These are phyloP conservation scores for Melanogrammus aeglefinus DNA, from an alignment of 2,797 vertebrate genomes.

Conservation along the genomic window DNA sequence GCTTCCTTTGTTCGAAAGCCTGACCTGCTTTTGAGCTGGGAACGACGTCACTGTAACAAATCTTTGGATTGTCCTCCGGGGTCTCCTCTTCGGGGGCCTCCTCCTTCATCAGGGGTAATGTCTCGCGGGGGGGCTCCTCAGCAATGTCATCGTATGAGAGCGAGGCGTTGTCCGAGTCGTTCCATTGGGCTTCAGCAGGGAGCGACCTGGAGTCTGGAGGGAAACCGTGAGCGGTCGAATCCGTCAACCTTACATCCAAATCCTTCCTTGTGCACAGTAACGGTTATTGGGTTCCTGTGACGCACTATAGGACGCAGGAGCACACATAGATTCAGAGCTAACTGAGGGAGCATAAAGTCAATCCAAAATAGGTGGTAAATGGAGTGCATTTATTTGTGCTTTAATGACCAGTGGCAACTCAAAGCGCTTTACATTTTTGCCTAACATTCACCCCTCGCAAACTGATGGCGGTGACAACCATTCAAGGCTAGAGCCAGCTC, in stretches of 20 bases:
- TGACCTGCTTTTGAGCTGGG: neutral
- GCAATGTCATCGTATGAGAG: slow-evolving; percentile 62
- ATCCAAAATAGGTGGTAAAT: neutral
- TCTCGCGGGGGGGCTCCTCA: neutral
- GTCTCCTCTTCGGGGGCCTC: neutral
- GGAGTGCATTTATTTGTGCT: no score
- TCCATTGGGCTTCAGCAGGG: neutral
- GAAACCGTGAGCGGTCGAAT: slow-evolving; percentile 6
- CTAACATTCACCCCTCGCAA: no score
- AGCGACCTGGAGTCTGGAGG: slow-evolving; percentile 25
- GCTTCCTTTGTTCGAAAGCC: neutral
- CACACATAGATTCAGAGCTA: no score
- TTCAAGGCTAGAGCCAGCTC: no score
- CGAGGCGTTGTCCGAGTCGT: slow-evolving; percentile 16
- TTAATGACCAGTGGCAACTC: no score
- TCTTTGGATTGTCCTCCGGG: neutral
- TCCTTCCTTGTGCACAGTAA: neutral
- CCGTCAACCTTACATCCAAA: neutral
- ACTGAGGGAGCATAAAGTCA: neutral
- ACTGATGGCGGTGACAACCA: no score
- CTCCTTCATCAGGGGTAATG: slow-evolving; percentile 9
- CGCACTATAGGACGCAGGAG: no score
- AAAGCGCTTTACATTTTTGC: no score
- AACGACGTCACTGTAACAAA: neutral
- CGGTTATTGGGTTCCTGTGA: no score